Evolutionary conservation across 1,140 invertebrate species (phyloP).

Genomic region (Cheumatopsyche charites): DNA sequence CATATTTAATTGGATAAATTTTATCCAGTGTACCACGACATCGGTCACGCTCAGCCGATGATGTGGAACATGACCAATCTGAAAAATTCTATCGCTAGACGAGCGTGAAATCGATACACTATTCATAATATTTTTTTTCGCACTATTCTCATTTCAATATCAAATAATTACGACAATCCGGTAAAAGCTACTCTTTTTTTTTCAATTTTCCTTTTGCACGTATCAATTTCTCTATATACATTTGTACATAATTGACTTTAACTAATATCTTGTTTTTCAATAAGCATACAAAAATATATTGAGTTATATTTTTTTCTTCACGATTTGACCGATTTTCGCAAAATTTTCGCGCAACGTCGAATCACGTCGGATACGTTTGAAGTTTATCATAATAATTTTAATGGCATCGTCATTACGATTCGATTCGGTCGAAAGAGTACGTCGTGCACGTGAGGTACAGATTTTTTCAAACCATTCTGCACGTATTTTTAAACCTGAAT

Average conservation of each 20-base stretch:
- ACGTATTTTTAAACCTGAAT: too few species aligned
- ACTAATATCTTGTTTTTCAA: too few species aligned
- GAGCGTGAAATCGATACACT: conserved; percentile 29
- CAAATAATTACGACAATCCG: too few species aligned
- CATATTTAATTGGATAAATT: conserved; percentile 5
- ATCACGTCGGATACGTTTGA: too few species aligned
- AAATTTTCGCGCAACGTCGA: too few species aligned
- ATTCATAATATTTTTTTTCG: conserved; percentile 4
- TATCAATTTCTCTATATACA: not conserved
- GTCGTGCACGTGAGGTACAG: not conserved
- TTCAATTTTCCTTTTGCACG: not conserved
- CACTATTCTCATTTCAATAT: too few species aligned
- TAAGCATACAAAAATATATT: too few species aligned
- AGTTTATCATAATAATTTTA: too few species aligned
- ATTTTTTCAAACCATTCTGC: too few species aligned
- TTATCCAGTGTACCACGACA: conserved; percentile 4
- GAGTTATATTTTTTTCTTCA: too few species aligned
- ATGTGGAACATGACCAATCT: conserved; percentile 31
- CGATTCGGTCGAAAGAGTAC: conserved; percentile 15
- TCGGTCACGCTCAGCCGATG: conserved; percentile 23
- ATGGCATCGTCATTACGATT: not conserved
- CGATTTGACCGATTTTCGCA: too few species aligned
- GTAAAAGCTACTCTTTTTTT: too few species aligned
- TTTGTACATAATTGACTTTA: conserved; percentile 2
- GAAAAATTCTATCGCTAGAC: conserved; percentile 22